A percentile compares a stretch with the other conserved stretches of the same genome.
Evolutionary conservation across 2,113 vertebrate species (phyloP).

Genomic region (Clarias batrachus): DNA sequence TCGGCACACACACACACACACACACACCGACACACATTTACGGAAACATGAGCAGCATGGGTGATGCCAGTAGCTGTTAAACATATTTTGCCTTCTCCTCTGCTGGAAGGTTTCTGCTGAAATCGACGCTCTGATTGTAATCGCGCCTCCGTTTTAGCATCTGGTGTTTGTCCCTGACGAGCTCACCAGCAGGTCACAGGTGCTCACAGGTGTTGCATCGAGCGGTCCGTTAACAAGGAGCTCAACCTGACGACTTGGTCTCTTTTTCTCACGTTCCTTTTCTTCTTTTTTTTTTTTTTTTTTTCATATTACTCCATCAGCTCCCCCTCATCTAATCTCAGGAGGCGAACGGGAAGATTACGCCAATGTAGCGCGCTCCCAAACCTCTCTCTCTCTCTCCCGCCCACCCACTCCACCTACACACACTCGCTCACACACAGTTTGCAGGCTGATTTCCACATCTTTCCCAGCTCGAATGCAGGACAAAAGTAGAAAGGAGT

Average conservation of each 20-base stretch:
- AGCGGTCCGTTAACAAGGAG: not conserved
- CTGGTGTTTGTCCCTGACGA: not conserved
- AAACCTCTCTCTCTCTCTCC: constrained; percentile 29
- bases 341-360: constrained; percentile 47
- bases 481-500: not conserved
- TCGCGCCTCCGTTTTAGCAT: not conserved
- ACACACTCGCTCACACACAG: constrained; percentile 24
- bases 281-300: not conserved
- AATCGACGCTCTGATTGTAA: not conserved
- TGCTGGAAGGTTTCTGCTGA: not conserved
- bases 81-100: not conserved
- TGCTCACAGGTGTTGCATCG: not conserved
- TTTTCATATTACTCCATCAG: not conserved
- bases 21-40: constrained; percentile 32
- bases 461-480: constrained; percentile 8
- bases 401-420: constrained; percentile 16
- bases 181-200: not conserved
- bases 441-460: constrained; percentile 39
- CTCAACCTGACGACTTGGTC: not conserved
- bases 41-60: not conserved
- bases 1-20: constrained; percentile 15
- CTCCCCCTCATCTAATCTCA: constrained; percentile 42
- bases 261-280: not conserved
- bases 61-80: not conserved
- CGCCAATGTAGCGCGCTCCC: constrained; percentile 26